Evolutionary conservation across 2,113 vertebrate genomes (phyloP).

Genomic region (Harpagus bidentatus): DNA sequence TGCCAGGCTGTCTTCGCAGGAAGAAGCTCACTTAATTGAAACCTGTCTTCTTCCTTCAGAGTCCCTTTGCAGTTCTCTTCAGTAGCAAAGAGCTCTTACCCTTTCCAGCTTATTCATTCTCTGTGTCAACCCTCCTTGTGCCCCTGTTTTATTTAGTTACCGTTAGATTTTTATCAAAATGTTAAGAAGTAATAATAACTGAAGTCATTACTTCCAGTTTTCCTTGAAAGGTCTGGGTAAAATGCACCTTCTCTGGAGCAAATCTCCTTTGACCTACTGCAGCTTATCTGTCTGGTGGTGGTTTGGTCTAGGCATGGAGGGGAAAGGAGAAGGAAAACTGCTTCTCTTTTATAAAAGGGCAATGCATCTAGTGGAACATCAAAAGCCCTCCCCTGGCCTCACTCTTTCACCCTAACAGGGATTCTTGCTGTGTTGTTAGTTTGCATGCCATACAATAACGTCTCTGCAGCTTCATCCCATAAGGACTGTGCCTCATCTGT

Average conservation of each 20-base stretch:
- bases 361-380: neutral
- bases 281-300: neutral
- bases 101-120: neutral
- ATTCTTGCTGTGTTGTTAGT: neutral
- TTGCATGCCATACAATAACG: neutral
- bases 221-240: neutral
- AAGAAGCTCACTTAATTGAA: neutral
- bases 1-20: neutral
- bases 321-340: neutral
- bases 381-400: neutral
- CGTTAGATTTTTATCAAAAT: neutral
- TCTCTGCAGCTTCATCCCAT: slow-evolving; percentile 30
- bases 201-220: neutral
- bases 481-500: neutral
- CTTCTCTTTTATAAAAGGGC: neutral
- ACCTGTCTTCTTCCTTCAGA: neutral
- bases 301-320: neutral
- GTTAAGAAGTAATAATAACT: neutral
- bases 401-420: neutral
- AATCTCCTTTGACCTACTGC: neutral
- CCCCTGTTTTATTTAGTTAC: neutral
- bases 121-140: neutral
- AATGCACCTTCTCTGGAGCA: neutral
- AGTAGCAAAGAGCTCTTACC: neutral
- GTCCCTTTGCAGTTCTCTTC: neutral